These are phyloP conservation scores for Triplophysa yarkandensis DNA, from an alignment of 2,797 vertebrate genomes.

Conservation along the genomic window DNA sequence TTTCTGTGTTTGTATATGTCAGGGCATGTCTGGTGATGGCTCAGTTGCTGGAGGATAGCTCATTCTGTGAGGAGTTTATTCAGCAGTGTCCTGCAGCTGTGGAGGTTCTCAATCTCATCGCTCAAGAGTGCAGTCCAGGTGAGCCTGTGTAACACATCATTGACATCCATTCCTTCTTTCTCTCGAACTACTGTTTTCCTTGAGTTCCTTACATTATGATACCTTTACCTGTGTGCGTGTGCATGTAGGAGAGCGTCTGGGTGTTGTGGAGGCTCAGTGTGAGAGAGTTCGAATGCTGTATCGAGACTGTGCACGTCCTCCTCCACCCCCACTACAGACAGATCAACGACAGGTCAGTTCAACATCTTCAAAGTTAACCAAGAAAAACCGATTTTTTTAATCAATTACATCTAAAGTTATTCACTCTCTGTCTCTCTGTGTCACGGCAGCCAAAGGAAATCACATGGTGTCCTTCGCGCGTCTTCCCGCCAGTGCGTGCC, in stretches of 20 bases:
- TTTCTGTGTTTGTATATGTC: slow-evolving; percentile 28
- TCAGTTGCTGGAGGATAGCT: slow-evolving; percentile 96
- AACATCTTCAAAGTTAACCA: not conserved
- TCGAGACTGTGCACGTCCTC: slow-evolving; percentile 94
- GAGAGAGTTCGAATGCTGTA: slow-evolving; percentile 96
- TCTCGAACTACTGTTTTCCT: too few relatives aligned
- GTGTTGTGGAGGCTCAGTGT: slow-evolving; percentile 93
- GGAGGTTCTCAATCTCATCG: slow-evolving; percentile 95
- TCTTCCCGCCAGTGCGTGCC: slow-evolving; percentile 94
- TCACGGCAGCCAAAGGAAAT: slow-evolving; percentile 90
- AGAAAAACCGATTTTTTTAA: not conserved
- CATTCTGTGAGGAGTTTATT: slow-evolving; percentile 99
- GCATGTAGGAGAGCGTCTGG: slow-evolving; percentile 88
- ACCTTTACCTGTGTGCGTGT: slow-evolving; percentile 10
- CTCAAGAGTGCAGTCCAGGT: slow-evolving; percentile 98
- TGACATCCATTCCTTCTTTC: too few relatives aligned
- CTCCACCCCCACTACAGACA: slow-evolving; percentile 92
- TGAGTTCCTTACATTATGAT: too few relatives aligned
- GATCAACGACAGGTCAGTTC: slow-evolving; percentile 90
- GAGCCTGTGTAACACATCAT: slow-evolving; percentile 55
- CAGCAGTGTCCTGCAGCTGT: slow-evolving; percentile 98
- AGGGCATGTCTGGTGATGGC: slow-evolving; percentile 99
- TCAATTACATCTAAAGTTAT: not conserved
- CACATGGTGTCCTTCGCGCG: slow-evolving; percentile 93
- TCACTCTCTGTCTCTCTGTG: not conserved